Percentiles rank a stretch among this genome's conserved stretches.
phyloP scores from a whole-genome alignment of 1,140 invertebrate genomes.

The Caenorhabditis brenneri region DNA sequence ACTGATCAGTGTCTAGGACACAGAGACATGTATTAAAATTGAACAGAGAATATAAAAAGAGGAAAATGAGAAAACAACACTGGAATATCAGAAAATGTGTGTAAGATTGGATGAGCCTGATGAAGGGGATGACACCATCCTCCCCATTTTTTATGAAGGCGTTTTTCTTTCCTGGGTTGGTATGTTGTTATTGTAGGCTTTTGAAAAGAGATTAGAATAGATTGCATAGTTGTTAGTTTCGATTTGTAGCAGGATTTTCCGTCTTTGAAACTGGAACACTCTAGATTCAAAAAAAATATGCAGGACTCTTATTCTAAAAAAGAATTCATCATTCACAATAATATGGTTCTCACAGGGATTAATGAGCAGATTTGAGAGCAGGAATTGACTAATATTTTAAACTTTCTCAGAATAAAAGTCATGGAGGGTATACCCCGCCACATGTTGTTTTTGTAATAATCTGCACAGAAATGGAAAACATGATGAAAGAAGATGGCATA shows the following conservation, averaged over 20 bases:
- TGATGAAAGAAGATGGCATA: neutral
- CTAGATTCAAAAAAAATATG: too few species aligned
- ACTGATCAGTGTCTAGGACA: neutral
- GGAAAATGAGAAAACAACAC: neutral
- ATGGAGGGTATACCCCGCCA: neutral
- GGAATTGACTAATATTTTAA: neutral
- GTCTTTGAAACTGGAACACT: too few species aligned
- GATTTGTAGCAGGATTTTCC: too few species aligned
- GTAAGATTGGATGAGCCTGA: neutral
- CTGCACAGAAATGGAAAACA: neutral
- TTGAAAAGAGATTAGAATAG: neutral
- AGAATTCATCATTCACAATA: neutral
- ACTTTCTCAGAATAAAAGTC: neutral
- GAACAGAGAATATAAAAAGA: neutral
- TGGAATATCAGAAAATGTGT: neutral
- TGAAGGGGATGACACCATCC: neutral
- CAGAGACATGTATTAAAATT: neutral
- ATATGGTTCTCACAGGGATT: neutral
- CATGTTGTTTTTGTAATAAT: neutral
- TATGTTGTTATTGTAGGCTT: neutral
- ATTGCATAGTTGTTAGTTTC: too few species aligned
- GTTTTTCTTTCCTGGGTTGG: neutral
- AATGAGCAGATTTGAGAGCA: neutral
- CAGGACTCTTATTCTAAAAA: too few species aligned
- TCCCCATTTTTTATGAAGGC: slow-evolving; percentile 2